Evolutionary conservation across 2,888 invertebrate species (phyloP), one percentile per base, ranked within the genome.

Genomic region (Acholoe squamosa): DNA sequence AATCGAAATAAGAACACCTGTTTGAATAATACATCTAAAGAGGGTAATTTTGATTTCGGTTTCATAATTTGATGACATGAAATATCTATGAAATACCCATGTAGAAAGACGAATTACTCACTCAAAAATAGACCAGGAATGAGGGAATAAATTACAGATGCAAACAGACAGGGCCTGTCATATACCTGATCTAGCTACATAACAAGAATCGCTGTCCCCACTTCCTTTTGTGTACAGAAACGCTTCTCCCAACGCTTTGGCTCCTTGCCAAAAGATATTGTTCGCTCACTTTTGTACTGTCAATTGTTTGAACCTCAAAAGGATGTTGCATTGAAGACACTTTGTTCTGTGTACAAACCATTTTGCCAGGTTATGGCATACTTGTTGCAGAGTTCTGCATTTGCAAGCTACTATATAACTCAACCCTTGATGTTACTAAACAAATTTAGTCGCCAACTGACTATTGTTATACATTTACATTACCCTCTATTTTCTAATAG

Each of bases 291-390:
- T 84, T 84, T 84, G 84, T 84, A 84, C 28, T 28, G 84, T 84
- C 51, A 84, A 12, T 84, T 84, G 84, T 84, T 84, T 84, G 52
- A 51, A 84, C 84, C 84, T 84, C 84, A 84, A 84, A 33, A 51
- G 12, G 84, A 12, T 84, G 51, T 52, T 84, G 51, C 52, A 84
- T 84, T 54, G 54, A 84, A 84, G 16, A n/a, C 10, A 84, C 43
- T 84, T 84, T 52, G 51, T 84, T 54, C 51, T 51, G 25, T 84
- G 84, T 84, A 84, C 54, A 84, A 52, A 84, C 84, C 16, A 84
- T 84, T 84, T 84, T 84, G 84, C 84, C 84, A 84, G 25, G 84
- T 84, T 84, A 84, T 84, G 84, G 84, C 84, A 84, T 84, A 84
- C 84, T 84, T 84, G 51, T 84, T 51, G 84, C 84, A 84, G 84